phyloP scores from a whole-genome alignment of 1,140 invertebrate species.

The Pogonus chalceus region DNA sequence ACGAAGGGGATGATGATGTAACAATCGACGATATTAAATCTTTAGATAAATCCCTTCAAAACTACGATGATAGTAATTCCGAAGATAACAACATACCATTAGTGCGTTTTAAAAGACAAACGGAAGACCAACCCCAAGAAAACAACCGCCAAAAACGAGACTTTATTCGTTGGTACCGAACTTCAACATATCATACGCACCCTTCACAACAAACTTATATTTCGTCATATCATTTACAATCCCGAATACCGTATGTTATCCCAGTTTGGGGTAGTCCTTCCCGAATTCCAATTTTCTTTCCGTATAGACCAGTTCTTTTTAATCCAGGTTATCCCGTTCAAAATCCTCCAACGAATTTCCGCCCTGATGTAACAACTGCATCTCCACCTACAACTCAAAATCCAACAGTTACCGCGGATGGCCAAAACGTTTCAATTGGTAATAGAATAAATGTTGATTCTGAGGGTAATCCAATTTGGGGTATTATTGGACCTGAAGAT shows the following conservation, averaged over 20 bases:
- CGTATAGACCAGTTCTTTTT: conserved; percentile 22
- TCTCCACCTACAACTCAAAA: conserved; percentile 20
- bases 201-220: background rate
- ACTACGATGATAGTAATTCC: background rate
- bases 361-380: conserved; percentile 12
- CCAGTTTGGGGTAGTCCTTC: conserved; percentile 26
- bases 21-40: conserved; percentile 15
- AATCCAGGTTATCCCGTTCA: conserved; percentile 21
- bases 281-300: conserved; percentile 27
- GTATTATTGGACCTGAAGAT: conserved; percentile 1
- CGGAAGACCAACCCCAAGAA: background rate
- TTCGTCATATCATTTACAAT: background rate
- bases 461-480: conserved; percentile 25
- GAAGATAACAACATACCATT: background rate
- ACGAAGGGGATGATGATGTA: conserved; percentile 15
- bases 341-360: conserved; percentile 15
- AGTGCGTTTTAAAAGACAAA: background rate
- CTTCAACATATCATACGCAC: background rate
- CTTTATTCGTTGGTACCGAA: conserved; percentile 19
- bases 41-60: background rate
- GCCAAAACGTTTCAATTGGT: background rate
- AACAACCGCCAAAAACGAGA: conserved; percentile 12
- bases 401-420: background rate
- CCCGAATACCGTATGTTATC: conserved; percentile 25
- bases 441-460: conserved; percentile 15